A percentile compares a stretch with the other conserved stretches of the same genome.
phyloP scores from a whole-genome alignment of 1,140 invertebrate species.

The silkworm (Bombyx mori) region DNA sequence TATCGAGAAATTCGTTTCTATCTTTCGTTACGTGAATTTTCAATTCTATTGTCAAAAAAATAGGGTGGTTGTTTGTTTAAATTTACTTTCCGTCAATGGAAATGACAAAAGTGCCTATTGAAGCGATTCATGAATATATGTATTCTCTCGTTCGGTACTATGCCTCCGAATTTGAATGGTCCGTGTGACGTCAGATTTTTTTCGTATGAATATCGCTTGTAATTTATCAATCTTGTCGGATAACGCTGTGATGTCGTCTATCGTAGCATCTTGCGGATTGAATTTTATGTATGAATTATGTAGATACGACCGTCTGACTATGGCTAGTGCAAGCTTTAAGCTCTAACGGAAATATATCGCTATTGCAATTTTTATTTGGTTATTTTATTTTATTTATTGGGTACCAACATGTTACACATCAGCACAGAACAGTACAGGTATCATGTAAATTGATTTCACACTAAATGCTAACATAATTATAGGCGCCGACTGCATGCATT shows the following conservation, averaged over 20 bases:
- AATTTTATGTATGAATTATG: slow-evolving; percentile 11
- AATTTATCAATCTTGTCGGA: not conserved
- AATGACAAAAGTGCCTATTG: slow-evolving; percentile 18
- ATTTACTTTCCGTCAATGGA: not conserved
- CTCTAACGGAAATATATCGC: not conserved
- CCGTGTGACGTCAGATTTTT: slow-evolving; percentile 12
- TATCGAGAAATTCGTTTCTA: not conserved
- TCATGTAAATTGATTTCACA: too few relatives aligned
- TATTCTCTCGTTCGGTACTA: slow-evolving; percentile 16
- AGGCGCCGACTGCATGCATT: too few relatives aligned
- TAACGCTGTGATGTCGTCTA: too few relatives aligned
- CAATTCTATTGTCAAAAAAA: not conserved
- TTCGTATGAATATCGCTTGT: slow-evolving; percentile 20
- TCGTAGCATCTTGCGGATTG: too few relatives aligned
- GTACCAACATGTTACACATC: too few relatives aligned
- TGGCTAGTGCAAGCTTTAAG: too few relatives aligned
- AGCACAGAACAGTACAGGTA: too few relatives aligned
- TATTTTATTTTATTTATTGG: too few relatives aligned
- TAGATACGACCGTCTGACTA: too few relatives aligned
- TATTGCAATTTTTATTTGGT: not conserved
- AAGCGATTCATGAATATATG: slow-evolving; percentile 21
- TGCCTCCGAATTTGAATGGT: slow-evolving; percentile 9
- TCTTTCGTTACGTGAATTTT: not conserved
- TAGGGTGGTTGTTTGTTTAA: not conserved
- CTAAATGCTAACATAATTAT: too few relatives aligned